Percentiles rank a stretch among this genome's conserved stretches.
These are phyloP conservation scores for Myotis lucifugus DNA, from an alignment of 2,113 vertebrate genomes.

Conservation along the genomic window DNA sequence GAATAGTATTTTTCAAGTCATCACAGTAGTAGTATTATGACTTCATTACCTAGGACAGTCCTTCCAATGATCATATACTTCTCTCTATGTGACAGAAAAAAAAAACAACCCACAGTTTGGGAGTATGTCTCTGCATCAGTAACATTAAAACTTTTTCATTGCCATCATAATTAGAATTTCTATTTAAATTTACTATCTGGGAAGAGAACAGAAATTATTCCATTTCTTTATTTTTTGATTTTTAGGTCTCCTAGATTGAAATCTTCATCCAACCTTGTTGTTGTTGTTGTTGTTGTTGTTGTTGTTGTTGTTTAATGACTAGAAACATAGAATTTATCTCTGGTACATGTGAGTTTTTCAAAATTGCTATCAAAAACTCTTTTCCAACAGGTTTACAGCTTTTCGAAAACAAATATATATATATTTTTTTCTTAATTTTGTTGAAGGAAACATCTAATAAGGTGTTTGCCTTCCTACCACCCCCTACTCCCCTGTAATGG, in stretches of 20 bases:
- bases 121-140: not conserved
- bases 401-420: slow-evolving; percentile 25
- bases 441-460: not conserved
- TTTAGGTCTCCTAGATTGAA: slow-evolving; percentile 8
- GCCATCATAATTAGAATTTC: not conserved
- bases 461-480: not conserved
- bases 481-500: not conserved
- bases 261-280: not conserved
- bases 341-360: not conserved
- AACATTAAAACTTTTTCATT: slow-evolving; percentile 23
- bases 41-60: not conserved
- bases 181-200: not conserved
- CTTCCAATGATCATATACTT: not conserved
- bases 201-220: not conserved
- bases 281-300: not conserved
- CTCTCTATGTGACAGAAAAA: not conserved
- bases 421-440: not conserved
- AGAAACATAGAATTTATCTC: not conserved
- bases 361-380: slow-evolving; percentile 35
- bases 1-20: not conserved
- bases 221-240: not conserved
- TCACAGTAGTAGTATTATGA: not conserved
- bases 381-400: slow-evolving; percentile 30
- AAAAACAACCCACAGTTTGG: not conserved
- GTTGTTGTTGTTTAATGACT: not conserved